Percentiles rank a stretch among this genome's conserved stretches.
Evolutionary conservation across 2,113 vertebrate species (phyloP).

Genomic region (Thunnus maccoyii): DNA sequence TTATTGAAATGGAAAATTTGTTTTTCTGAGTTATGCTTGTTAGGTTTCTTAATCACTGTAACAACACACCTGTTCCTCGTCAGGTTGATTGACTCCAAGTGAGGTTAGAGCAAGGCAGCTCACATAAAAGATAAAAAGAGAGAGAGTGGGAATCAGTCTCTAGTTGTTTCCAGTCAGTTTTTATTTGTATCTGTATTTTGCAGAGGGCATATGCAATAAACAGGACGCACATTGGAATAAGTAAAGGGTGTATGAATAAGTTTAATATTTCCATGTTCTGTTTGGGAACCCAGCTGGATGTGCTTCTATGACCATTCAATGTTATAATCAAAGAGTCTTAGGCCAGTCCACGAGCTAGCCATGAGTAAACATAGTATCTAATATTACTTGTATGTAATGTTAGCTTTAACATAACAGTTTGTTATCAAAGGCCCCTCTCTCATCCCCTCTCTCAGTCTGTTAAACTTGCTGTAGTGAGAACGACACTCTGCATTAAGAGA

Average conservation of each 20-base stretch:
- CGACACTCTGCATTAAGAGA: no score
- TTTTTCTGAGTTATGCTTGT: conserved; percentile 60
- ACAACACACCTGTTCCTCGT: conserved; percentile 52
- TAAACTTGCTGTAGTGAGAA: no score
- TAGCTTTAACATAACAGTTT: no score
- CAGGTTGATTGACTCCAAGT: conserved; percentile 30
- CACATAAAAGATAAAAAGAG: not conserved
- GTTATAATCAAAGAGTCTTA: not conserved
- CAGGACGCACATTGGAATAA: not conserved
- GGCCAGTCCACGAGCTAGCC: not conserved
- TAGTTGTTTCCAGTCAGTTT: not conserved
- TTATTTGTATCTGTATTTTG: not conserved
- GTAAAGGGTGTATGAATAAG: not conserved
- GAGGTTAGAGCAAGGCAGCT: conserved; percentile 21
- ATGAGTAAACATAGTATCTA: not conserved
- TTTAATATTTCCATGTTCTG: not conserved
- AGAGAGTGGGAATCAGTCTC: not conserved
- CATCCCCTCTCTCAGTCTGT: no score
- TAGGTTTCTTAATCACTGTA: conserved; percentile 50
- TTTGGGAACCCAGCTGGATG: not conserved
- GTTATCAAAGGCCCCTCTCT: no score
- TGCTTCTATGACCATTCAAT: not conserved
- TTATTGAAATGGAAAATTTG: conserved; percentile 61
- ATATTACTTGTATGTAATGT: not conserved
- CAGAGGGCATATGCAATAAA: not conserved